Evolutionary conservation across 2,797 vertebrate species (phyloP).

Genomic region (Centropyge bicolor): DNA sequence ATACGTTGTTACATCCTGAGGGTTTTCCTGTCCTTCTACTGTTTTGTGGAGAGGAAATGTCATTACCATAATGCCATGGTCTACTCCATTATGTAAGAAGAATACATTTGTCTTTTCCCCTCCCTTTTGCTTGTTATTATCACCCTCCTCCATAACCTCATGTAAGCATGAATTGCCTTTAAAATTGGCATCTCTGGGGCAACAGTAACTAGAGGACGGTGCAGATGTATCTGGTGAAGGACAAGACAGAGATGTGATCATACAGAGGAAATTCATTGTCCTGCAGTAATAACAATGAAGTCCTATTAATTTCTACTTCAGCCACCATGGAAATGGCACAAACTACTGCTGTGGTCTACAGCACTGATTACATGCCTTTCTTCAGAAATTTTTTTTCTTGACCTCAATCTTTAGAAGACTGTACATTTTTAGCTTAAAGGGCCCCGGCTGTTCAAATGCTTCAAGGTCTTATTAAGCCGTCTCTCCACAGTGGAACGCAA

Average conservation of each 20-base stretch:
- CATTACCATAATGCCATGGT: conserved; percentile 33
- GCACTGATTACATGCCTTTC: neutral
- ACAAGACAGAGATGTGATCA: conserved; percentile 25
- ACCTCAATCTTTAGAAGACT: conserved; percentile 2
- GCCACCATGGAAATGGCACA: neutral
- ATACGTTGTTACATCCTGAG: conserved; percentile 14
- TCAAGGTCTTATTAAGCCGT: conserved; percentile 2
- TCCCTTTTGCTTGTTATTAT: conserved; percentile 24
- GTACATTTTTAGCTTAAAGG: neutral
- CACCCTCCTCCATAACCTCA: neutral
- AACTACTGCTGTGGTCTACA: neutral
- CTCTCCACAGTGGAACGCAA: conserved; percentile 9
- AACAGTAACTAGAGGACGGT: neutral
- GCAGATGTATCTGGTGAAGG: conserved; percentile 11
- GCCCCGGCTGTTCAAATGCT: neutral
- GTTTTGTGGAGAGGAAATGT: conserved; percentile 13
- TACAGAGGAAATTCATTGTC: conserved; percentile 3
- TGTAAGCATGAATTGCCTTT: conserved; percentile 34
- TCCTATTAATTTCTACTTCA: conserved; percentile 5
- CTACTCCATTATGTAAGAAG: conserved; percentile 30
- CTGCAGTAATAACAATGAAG: neutral
- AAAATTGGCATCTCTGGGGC: conserved; percentile 27
- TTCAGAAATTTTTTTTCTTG: neutral
- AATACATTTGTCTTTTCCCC: conserved; percentile 27
- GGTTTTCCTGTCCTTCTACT: conserved; percentile 32